Evolutionary conservation across 2,113 vertebrate species (phyloP).

Genomic region (Aspidoscelis tigris): DNA sequence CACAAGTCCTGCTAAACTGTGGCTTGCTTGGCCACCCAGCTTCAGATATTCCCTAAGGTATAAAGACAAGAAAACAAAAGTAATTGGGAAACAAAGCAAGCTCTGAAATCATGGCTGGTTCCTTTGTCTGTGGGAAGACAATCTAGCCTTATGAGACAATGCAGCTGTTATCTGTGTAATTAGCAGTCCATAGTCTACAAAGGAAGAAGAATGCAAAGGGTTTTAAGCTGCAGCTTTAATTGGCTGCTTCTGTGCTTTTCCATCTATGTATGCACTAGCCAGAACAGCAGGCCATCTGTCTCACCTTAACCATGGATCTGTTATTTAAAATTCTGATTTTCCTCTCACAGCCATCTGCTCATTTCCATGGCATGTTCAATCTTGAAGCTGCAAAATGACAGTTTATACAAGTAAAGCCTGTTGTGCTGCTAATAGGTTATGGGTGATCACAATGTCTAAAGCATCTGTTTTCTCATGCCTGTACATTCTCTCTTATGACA

Average conservation of each 20-base stretch:
- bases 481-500: background rate
- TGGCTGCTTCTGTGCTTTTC: background rate
- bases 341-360: slow-evolving; percentile 4
- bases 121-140: too few species aligned
- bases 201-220: background rate
- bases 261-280: background rate
- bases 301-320: slow-evolving; percentile 13
- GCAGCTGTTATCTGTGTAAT: background rate
- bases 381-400: background rate
- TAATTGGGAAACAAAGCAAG: too few species aligned
- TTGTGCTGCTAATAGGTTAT: background rate
- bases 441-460: background rate
- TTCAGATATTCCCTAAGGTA: too few species aligned
- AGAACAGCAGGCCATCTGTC: slow-evolving; percentile 12
- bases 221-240: slow-evolving; percentile 15
- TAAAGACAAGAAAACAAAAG: too few species aligned
- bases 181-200: background rate
- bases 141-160: too few species aligned
- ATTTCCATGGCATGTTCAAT: background rate
- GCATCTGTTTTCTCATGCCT: background rate
- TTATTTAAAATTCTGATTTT: slow-evolving; percentile 4
- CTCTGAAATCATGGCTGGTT: too few species aligned
- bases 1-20: too few species aligned
- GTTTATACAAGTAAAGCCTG: background rate
- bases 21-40: too few species aligned